These are phyloP conservation scores for Himalopsyche japonica DNA, from an alignment of 2,888 invertebrate genomes.

Conservation along the genomic window DNA sequence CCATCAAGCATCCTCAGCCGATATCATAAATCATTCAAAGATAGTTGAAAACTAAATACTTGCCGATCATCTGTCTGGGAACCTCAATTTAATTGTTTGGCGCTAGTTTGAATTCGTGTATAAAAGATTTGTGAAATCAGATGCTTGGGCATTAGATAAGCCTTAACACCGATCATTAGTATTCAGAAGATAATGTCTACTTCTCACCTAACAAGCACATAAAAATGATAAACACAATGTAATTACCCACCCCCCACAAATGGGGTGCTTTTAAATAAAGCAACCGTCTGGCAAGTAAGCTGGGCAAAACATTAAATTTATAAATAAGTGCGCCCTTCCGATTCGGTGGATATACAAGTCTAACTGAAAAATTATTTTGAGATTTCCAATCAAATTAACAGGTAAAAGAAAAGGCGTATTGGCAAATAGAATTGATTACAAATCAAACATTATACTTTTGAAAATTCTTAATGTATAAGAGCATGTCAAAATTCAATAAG, in stretches of 20 bases:
- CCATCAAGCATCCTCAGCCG: no score
- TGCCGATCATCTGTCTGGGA: not conserved
- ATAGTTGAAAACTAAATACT: not conserved
- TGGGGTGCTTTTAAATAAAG: not conserved
- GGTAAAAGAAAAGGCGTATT: no score
- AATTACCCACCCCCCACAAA: conserved; percentile 6
- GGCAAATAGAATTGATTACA: no score
- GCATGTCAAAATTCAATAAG: no score
- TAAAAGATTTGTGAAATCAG: not conserved
- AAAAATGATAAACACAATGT: conserved; percentile 30
- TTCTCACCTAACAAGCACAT: conserved; percentile 5
- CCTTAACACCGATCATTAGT: not conserved
- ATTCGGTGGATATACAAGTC: not conserved
- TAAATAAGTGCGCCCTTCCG: not conserved
- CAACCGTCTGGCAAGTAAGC: not conserved
- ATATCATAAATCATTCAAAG: no score
- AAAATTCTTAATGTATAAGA: no score
- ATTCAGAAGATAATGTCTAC: not conserved
- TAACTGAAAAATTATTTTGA: no score
- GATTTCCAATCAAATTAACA: no score
- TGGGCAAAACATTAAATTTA: not conserved
- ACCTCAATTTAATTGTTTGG: not conserved
- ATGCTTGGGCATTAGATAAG: not conserved
- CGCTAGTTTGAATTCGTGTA: not conserved
- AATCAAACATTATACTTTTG: no score